A percentile compares a stretch with the other conserved stretches of the same genome.
Evolutionary conservation across 2,797 vertebrate genomes (phyloP).

Genomic region (Catostomus latipinnis): DNA sequence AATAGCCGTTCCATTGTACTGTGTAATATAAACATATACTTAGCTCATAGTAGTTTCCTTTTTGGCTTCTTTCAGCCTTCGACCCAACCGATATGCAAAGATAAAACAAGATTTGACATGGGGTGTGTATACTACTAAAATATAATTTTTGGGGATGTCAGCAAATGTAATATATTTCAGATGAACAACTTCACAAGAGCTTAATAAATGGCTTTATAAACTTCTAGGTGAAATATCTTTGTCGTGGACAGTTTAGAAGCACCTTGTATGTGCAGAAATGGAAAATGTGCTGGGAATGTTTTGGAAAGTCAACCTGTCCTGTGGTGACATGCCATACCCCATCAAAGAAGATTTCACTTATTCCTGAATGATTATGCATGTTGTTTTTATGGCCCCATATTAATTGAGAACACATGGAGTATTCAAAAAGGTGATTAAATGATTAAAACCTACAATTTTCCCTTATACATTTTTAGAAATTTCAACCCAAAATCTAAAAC

Average conservation of each 20-base stretch:
- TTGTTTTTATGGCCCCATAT: too few species aligned
- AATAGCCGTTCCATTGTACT: constrained; percentile 22
- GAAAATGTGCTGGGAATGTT: background rate
- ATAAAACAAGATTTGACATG: constrained; percentile 12
- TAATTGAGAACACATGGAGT: too few species aligned
- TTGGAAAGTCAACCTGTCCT: too few species aligned
- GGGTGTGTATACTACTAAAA: constrained; percentile 27
- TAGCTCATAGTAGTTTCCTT: background rate
- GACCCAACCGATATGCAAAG: constrained; percentile 16
- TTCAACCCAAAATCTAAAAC: too few species aligned
- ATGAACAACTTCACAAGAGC: constrained; percentile 17
- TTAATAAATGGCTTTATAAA: constrained; percentile 37
- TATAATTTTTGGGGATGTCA: constrained; percentile 24
- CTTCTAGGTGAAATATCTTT: constrained; percentile 13
- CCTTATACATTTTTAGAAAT: too few species aligned
- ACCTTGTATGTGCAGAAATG: background rate
- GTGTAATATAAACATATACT: constrained; percentile 19
- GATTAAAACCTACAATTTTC: too few species aligned
- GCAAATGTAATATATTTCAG: constrained; percentile 19
- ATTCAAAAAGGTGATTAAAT: too few species aligned
- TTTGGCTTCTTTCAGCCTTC: constrained; percentile 23
- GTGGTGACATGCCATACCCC: too few species aligned
- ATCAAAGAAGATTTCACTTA: too few species aligned
- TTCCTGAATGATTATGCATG: too few species aligned
- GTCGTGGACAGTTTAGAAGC: too few species aligned